Evolutionary conservation across 1,140 invertebrate genomes (phyloP), one percentile per base, ranked within the genome.

Genomic region (Drosophila ananassae): DNA sequence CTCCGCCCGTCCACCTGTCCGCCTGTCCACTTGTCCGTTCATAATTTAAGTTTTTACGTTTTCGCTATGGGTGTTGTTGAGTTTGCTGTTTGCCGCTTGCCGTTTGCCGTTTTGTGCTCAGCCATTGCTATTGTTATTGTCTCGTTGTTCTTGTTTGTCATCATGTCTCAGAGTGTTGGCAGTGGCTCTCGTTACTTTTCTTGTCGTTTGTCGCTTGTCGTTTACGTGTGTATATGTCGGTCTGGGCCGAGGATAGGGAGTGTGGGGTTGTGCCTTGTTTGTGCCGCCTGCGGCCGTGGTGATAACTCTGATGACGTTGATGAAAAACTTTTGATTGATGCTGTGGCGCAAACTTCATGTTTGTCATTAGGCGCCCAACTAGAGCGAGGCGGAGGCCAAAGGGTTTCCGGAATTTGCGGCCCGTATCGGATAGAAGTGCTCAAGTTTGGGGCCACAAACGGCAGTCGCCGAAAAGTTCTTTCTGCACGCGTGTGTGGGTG

Each of bases 301-400:
- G 84, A 89, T 89, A 89, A 89, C 84, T 87, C 85, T 89, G 84
- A 90, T 89, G 84, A 89, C 84, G 87, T 90, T 90, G 85, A 89
- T 90, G 85, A 85, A 90, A 89, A 89, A 89, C 85, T 89, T 89
- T 89, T 89, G 84, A 89, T 89, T 89, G 84, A 89, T 89, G 84
- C 80, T 81, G 77, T 89, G 79, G 83, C 78, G 76, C 85, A 90
- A 89, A 89, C 85, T 89, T 89, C 78, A 89, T 77, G 74, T 77
- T 76, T 89, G 85, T 89, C 85, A 89, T 89, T 89, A 89, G 77
- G 81, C 76, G 28, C 34, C 7, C 54, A 66, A 46, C 56, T 52
- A 60, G 30, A 46, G 28, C 50, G 30, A 22, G 54, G 24, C 13
- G 13, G 48, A 21, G 44, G 41, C 28, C 10, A 54, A 51, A 39